A percentile compares a stretch with the other conserved stretches of the same genome.
Conservation (phyloP, 2,797 vertebrate species). For the Darevskia mixta region DNA sequence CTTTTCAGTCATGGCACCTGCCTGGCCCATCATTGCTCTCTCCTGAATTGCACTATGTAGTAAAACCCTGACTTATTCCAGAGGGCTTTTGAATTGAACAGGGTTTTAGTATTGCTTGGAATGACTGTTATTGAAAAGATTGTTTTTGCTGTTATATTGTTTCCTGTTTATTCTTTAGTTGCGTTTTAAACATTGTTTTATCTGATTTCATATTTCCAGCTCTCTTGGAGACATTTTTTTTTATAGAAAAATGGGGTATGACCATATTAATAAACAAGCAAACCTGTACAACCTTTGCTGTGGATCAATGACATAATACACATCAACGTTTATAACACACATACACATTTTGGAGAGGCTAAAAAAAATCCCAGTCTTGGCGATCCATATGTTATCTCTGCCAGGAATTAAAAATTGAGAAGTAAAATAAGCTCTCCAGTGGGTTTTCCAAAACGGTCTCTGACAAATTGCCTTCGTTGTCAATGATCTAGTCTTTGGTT, state of each 20-base stretch:
- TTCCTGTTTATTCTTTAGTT: not conserved
- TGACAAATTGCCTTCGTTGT: not conserved
- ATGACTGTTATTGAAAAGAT: not conserved
- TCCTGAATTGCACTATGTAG: not conserved
- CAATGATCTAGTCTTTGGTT: slow-evolving; percentile 22
- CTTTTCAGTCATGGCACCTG: not conserved
- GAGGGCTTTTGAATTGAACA: not conserved
- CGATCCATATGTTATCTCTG: not conserved
- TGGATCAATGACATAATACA: not conserved
- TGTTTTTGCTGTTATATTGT: not conserved
- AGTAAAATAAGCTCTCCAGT: not conserved
- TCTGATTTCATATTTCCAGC: not conserved
- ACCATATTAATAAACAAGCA: slow-evolving; percentile 10
- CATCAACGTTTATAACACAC: not conserved
- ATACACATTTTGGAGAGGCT: not conserved
- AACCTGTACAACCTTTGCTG: not conserved
- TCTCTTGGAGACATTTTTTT: not conserved
- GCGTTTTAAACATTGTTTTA: not conserved
- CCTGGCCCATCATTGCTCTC: not conserved
- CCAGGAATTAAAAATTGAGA: not conserved
- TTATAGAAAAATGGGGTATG: not conserved
- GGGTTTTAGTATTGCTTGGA: not conserved
- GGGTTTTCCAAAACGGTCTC: not conserved
- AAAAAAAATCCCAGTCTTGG: too few relatives aligned
- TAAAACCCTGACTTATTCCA: not conserved